Conservation (phyloP, 2,113 vertebrate species). For the Castor canadensis region DNA sequence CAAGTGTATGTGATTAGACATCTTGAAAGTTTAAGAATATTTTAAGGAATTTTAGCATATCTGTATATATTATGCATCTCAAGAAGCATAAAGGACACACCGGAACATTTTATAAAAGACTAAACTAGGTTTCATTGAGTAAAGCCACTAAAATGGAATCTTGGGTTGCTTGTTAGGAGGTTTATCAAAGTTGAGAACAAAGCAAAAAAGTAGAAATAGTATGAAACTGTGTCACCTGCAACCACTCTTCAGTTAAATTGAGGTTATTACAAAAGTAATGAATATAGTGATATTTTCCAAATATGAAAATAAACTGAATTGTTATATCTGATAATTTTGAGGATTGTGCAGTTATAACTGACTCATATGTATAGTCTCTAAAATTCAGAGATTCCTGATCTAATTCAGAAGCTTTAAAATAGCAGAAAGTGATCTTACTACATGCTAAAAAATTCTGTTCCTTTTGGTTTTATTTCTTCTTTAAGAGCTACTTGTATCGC, state of each 20-base stretch:
- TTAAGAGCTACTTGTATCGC: neutral
- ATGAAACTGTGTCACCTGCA: neutral
- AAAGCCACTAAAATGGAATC: neutral
- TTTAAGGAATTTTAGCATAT: neutral
- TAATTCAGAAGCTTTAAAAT: neutral
- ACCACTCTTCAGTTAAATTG: neutral
- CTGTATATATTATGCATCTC: neutral
- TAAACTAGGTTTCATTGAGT: neutral
- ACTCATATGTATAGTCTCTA: neutral
- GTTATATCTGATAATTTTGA: neutral
- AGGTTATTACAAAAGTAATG: constrained; percentile 13
- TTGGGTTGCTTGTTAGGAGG: neutral
- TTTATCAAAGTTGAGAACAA: neutral
- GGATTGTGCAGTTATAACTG: neutral
- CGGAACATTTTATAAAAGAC: neutral
- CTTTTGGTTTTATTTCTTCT: neutral
- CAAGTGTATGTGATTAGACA: neutral
- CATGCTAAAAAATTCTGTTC: neutral
- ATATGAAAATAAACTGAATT: neutral
- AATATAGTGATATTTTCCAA: neutral
- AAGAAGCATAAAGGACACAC: neutral
- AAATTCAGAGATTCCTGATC: neutral
- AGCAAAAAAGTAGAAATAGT: neutral
- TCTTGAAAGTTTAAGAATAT: neutral
- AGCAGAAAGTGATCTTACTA: neutral